Evolutionary conservation across 2,113 vertebrate species (phyloP).

Genomic region (Galbula dea): DNA sequence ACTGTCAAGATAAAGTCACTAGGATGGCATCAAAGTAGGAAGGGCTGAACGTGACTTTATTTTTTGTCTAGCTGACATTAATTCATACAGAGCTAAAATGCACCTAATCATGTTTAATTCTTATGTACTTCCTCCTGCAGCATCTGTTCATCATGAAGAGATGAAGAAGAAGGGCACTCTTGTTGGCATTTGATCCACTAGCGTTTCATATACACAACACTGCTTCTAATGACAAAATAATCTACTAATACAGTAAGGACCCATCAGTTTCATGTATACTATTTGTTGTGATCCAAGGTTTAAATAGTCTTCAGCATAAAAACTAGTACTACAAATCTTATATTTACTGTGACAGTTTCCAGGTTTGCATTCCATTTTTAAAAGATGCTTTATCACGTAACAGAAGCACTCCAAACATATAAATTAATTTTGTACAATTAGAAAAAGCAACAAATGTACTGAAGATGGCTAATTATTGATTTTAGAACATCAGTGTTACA

Average conservation of each 20-base stretch:
- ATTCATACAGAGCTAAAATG: neutral
- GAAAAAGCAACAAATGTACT: neutral
- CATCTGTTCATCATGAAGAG: neutral
- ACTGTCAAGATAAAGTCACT: neutral
- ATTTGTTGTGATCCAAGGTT: neutral
- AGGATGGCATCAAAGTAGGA: neutral
- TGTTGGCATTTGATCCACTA: neutral
- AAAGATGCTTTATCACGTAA: neutral
- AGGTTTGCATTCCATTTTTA: neutral
- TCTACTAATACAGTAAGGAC: neutral
- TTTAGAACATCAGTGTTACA: slow-evolving; percentile 1
- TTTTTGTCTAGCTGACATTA: neutral
- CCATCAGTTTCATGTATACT: accelerated
- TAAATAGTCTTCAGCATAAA: neutral
- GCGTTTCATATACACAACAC: neutral
- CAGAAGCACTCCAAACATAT: neutral
- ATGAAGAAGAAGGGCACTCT: neutral
- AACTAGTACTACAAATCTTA: neutral
- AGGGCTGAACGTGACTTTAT: neutral
- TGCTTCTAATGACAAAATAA: neutral
- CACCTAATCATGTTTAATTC: neutral
- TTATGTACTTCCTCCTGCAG: neutral
- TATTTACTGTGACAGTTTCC: neutral
- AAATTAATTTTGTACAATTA: neutral
- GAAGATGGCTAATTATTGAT: neutral